A percentile compares a stretch with the other conserved stretches of the same genome.
Conservation (phyloP, 1,140 invertebrate species). For the Aleiodes sp. region DNA sequence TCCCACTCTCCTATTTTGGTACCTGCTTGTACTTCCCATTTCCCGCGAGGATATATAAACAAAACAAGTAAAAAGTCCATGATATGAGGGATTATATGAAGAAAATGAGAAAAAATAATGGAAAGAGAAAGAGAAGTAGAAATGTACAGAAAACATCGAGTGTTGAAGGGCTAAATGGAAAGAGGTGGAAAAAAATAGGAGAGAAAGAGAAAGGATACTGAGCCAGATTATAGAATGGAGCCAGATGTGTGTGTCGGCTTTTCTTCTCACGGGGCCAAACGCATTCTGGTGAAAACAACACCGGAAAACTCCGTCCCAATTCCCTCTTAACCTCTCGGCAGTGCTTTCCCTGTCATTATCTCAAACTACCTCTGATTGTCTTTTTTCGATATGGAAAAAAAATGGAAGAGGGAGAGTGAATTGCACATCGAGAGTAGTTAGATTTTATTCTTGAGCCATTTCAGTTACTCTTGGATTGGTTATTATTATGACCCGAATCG, state of each 20-base stretch:
- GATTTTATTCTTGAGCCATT: too few relatives aligned
- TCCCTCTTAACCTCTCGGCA: constrained; percentile 20
- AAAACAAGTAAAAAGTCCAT: not conserved
- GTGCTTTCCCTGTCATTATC: not conserved
- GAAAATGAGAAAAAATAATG: not conserved
- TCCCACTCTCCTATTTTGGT: not conserved
- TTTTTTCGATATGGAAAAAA: constrained; percentile 11
- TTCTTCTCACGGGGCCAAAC: constrained; percentile 30
- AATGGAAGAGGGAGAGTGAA: too few relatives aligned
- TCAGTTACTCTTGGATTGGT: too few relatives aligned
- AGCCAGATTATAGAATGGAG: constrained; percentile 30
- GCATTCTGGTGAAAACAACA: constrained; percentile 26
- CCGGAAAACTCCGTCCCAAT: constrained; percentile 17
- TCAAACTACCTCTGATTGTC: not conserved
- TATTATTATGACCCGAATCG: too few relatives aligned
- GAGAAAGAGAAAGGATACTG: not conserved
- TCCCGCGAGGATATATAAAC: not conserved
- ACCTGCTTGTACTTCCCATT: not conserved
- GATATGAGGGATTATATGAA: constrained; percentile 19
- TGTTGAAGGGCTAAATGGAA: not conserved
- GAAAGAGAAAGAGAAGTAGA: constrained; percentile 9
- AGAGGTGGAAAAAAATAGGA: not conserved
- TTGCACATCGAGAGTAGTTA: too few relatives aligned
- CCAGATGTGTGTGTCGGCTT: constrained; percentile 25
- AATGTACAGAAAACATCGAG: not conserved